Evolutionary conservation across 2,888 invertebrate species (phyloP), one percentile per base, ranked within the genome.

Genomic region (Drosophila conformis): DNA sequence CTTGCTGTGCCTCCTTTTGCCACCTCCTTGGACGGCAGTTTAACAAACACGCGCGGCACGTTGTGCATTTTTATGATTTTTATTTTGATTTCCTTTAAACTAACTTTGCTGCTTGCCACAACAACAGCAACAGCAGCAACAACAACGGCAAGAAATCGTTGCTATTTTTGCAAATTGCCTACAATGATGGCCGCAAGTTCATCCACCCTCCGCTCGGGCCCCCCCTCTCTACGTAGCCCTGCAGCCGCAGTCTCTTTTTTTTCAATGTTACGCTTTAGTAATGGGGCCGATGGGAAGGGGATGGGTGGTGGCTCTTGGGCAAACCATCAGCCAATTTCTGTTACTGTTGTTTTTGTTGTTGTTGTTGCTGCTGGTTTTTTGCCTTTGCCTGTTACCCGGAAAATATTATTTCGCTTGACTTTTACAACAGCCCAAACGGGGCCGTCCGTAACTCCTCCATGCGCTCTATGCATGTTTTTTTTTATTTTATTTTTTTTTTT

Each of bases 351-450:
- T 29, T 29, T 29, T 46, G 53, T 35, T 58, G 53, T 46, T 73
- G 46, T 48, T 66, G 40, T 11, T 70, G 60, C 18, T 61, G 60
- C 38, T 68, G 78, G 58, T 65, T 78, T 69, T 62, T 68, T 61
- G 72, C 73, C 66, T 76, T 75, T 71, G 88, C 83, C 83, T 71
- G 86, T 71, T 83, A 77, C 86, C 89, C 87, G 90, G 90, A 87
- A 87, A 87, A 90, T 87, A 87, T 90, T 87, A 87, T 87, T 87
- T 90, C 87, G 90, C 89, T 89, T 89, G 87, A 90, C 90, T 90
- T 87, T 87, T 89, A 87, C 90, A 89, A 86, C 80, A 66, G 89
- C 71, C 77, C 80, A 76, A 78, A 75, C 21, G 67, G 66, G 60
- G 52, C 42, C 67, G 60, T 58, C 70, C 67, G 60, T 63, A 67